Percentiles rank a stretch among this genome's conserved stretches.
These are phyloP conservation scores for Caerostris extrusa DNA, from an alignment of 1,140 invertebrate genomes.

Conservation along the genomic window DNA sequence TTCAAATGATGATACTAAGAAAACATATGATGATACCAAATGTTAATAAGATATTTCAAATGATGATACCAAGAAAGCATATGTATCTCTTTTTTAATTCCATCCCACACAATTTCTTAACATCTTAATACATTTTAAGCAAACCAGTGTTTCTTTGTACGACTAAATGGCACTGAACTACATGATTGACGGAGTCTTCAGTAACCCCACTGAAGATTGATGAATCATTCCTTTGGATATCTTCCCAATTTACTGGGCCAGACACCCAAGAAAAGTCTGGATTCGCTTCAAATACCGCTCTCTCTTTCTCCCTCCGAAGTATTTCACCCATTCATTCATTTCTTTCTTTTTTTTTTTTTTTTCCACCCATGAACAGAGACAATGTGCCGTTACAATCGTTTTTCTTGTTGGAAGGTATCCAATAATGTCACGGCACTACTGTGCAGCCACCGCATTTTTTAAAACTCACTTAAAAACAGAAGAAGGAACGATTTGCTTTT, in stretches of 20 bases:
- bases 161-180: not conserved
- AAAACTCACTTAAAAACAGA: not conserved
- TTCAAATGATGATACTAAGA: not conserved
- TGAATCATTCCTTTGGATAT: not conserved
- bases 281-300: not conserved
- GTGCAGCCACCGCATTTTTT: not conserved
- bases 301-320: not conserved
- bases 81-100: not conserved
- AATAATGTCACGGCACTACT: conserved; percentile 23
- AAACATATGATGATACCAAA: not conserved
- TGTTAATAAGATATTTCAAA: too few species aligned
- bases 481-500: not conserved
- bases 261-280: not conserved
- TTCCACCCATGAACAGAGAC: not conserved
- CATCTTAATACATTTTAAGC: not conserved
- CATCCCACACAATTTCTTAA: not conserved
- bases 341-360: too few species aligned
- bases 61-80: too few species aligned
- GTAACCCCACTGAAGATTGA: not conserved
- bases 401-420: not conserved
- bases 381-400: not conserved
- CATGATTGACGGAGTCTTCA: not conserved
- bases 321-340: not conserved
- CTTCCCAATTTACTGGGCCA: not conserved
- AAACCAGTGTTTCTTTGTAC: not conserved